A percentile compares a stretch with the other conserved stretches of the same genome.
phyloP scores from a whole-genome alignment of 2,888 invertebrate species.

The Sarcophaga caerulescens region DNA sequence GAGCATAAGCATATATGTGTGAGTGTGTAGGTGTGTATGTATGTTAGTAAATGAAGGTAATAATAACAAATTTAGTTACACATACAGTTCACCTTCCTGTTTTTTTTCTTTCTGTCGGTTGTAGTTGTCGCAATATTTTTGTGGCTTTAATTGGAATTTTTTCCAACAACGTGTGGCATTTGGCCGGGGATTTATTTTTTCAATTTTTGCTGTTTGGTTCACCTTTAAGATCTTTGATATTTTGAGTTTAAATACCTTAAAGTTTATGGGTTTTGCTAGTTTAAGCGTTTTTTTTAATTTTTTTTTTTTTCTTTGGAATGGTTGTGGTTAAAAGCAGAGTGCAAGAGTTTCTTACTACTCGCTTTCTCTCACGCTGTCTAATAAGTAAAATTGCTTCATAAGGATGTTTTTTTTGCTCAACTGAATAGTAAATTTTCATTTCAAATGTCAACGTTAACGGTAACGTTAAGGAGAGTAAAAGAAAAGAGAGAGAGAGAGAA shows the following conservation, averaged over 20 bases:
- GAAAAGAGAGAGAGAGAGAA: neutral
- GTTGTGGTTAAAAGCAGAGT: neutral
- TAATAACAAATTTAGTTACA: constrained; percentile 9
- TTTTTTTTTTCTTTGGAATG: neutral
- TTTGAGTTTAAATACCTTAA: neutral
- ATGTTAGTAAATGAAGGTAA: constrained; percentile 30
- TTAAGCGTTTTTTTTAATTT: neutral
- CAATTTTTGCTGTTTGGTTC: constrained; percentile 11
- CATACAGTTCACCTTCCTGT: neutral
- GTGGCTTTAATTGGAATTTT: constrained; percentile 54
- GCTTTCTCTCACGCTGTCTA: neutral
- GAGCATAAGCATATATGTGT: neutral
- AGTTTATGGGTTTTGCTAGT: neutral
- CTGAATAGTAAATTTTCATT: constrained; percentile 38
- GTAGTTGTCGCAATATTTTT: constrained; percentile 25
- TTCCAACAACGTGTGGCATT: neutral
- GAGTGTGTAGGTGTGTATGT: neutral
- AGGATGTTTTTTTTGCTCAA: neutral
- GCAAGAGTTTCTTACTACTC: neutral
- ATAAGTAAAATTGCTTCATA: constrained; percentile 8
- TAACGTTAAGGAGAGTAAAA: no score
- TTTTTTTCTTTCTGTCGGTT: constrained; percentile 35
- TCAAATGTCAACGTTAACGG: constrained; percentile 6
- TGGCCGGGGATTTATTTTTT: neutral
- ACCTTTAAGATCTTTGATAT: constrained; percentile 18